A percentile compares a stretch with the other conserved stretches of the same genome.
Conservation (phyloP, 1,140 invertebrate genomes). For the Drosophila bocqueti region DNA sequence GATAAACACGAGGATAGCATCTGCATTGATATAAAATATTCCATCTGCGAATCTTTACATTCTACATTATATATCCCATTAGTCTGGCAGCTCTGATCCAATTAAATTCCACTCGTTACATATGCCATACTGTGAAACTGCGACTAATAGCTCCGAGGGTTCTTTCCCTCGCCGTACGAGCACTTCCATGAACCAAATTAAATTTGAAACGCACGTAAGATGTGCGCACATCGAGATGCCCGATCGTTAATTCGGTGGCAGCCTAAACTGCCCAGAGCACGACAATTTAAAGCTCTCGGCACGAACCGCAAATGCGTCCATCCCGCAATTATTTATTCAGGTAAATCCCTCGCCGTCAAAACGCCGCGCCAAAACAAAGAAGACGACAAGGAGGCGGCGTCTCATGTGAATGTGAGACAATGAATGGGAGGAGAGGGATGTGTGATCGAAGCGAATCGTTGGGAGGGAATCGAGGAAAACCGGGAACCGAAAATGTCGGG, state of each 20-base stretch:
- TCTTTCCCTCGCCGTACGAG: constrained; percentile 17
- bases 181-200: constrained; percentile 22
- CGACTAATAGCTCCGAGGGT: not conserved
- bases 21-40: too few relatives aligned
- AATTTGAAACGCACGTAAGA: constrained; percentile 34
- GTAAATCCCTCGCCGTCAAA: constrained; percentile 57
- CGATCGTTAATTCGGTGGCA: constrained; percentile 54
- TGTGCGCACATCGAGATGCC: constrained; percentile 20
- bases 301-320: constrained; percentile 61
- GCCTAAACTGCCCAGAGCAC: constrained; percentile 61
- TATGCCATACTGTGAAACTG: not conserved
- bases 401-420: constrained; percentile 1
- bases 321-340: constrained; percentile 63
- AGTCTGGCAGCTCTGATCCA: not conserved
- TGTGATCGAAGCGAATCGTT: not conserved
- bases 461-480: not conserved
- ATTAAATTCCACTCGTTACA: constrained; percentile 1
- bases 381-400: constrained; percentile 2
- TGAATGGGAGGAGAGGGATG: constrained; percentile 14
- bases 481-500: not conserved
- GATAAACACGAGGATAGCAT: too few relatives aligned
- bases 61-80: not conserved
- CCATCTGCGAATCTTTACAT: not conserved
- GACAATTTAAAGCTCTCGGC: constrained; percentile 71
- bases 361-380: constrained; percentile 30